Percentiles rank a stretch among this genome's conserved stretches.
Evolutionary conservation across 2,113 vertebrate genomes (phyloP).

Genomic region (Paradisaea rubra): DNA sequence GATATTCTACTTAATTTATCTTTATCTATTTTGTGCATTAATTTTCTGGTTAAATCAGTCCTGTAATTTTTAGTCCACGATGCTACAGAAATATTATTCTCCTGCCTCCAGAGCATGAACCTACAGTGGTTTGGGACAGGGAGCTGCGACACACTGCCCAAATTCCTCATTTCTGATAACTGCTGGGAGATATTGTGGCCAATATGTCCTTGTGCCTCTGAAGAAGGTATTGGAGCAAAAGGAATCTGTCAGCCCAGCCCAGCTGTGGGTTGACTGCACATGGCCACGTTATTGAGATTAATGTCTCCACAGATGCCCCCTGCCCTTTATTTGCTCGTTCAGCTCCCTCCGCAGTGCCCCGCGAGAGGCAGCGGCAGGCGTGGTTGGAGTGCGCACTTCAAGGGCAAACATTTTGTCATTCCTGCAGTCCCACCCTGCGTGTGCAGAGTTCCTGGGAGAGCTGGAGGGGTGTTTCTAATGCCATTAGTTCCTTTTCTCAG

Average conservation of each 20-base stretch:
- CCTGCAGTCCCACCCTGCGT: accelerated
- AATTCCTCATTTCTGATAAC: not conserved
- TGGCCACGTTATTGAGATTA: not conserved
- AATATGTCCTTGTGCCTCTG: not conserved
- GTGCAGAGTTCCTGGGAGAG: accelerated
- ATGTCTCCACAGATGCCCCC: not conserved
- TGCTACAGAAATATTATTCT: not conserved
- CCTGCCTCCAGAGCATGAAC: not conserved
- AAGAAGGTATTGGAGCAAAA: not conserved
- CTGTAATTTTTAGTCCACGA: not conserved
- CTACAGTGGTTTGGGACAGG: not conserved
- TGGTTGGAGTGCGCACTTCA: not conserved
- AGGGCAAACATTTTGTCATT: not conserved
- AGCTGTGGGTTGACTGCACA: not conserved
- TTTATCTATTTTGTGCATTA: not conserved
- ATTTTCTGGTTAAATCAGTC: not conserved
- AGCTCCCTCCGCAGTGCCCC: not conserved
- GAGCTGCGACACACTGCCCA: not conserved
- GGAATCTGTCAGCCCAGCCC: not conserved
- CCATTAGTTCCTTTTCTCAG: not conserved
- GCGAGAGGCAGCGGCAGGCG: not conserved
- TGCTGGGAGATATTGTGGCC: not conserved
- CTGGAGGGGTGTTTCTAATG: not conserved
- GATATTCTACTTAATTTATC: not conserved
- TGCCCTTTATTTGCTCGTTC: not conserved